phyloP scores from a whole-genome alignment of 2,888 invertebrate genomes.

The Xanthia togata region DNA sequence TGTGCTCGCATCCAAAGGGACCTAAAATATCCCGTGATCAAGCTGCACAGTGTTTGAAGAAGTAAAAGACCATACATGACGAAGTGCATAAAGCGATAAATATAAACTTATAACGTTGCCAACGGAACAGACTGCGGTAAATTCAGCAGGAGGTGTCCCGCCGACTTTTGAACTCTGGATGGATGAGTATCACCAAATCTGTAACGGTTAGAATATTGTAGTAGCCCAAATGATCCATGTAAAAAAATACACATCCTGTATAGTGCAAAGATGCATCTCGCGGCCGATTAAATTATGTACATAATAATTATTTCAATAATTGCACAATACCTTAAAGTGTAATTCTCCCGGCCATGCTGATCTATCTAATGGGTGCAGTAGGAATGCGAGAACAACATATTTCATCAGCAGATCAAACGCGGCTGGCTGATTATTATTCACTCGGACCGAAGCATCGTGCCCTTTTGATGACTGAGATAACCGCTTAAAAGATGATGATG shows the following conservation, averaged over 20 bases:
- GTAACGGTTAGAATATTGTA: background rate
- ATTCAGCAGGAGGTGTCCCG: too few species aligned
- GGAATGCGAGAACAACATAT: background rate
- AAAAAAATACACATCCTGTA: background rate
- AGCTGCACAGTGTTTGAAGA: too few species aligned
- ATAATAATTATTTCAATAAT: background rate
- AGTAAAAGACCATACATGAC: too few species aligned
- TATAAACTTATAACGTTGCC: too few species aligned
- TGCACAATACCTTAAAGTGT: constrained; percentile 7
- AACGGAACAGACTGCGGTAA: too few species aligned
- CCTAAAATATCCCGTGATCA: too few species aligned
- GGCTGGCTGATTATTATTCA: background rate
- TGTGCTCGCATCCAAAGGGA: too few species aligned
- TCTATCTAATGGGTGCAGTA: background rate
- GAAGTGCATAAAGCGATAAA: too few species aligned
- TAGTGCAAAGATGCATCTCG: background rate
- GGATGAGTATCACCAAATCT: background rate
- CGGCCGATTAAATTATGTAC: too few species aligned
- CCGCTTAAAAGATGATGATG: too few species aligned
- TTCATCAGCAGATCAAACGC: background rate
- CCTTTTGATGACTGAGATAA: background rate
- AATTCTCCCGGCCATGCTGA: background rate
- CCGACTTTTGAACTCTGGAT: background rate
- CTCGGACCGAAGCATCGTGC: background rate
- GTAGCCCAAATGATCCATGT: background rate